Conservation (phyloP, 2,113 vertebrate genomes). For the Centropus unirufus region DNA sequence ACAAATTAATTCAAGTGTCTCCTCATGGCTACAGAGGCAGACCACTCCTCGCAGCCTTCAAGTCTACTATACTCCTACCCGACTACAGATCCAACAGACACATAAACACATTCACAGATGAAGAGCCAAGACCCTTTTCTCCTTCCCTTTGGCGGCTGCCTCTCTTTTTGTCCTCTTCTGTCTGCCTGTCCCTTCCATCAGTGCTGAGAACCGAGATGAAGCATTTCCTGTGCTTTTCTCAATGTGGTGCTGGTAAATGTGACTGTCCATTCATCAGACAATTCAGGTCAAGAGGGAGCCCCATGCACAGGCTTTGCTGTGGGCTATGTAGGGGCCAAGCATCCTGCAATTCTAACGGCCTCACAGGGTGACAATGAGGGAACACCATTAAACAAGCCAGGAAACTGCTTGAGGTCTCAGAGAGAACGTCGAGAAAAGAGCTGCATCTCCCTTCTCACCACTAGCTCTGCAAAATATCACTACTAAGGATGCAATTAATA, state of each 20-base stretch:
- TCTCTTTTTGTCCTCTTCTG: not conserved
- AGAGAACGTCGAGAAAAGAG: constrained; percentile 2
- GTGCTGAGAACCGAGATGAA: not conserved
- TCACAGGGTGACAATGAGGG: not conserved
- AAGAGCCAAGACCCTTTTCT: not conserved
- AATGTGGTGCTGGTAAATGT: fast-evolving
- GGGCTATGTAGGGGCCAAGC: not conserved
- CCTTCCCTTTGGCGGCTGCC: not conserved
- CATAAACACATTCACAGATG: not conserved
- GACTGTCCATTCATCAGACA: not conserved
- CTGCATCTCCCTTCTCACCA: not conserved
- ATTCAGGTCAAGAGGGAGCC: not conserved
- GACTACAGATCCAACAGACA: not conserved
- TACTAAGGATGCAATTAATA: not conserved
- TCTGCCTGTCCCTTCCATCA: not conserved
- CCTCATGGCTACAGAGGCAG: not conserved
- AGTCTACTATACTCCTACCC: not conserved
- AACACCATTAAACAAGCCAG: not conserved
- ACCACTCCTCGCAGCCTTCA: not conserved
- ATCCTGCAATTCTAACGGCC: not conserved
- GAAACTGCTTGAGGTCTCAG: not conserved
- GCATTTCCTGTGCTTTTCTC: constrained; percentile 31
- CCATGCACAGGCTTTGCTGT: not conserved
- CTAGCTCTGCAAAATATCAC: not conserved
- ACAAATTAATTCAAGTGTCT: constrained; percentile 56